phyloP scores from a whole-genome alignment of 2,797 vertebrate genomes.

The Hypotaenidia philippensis region DNA sequence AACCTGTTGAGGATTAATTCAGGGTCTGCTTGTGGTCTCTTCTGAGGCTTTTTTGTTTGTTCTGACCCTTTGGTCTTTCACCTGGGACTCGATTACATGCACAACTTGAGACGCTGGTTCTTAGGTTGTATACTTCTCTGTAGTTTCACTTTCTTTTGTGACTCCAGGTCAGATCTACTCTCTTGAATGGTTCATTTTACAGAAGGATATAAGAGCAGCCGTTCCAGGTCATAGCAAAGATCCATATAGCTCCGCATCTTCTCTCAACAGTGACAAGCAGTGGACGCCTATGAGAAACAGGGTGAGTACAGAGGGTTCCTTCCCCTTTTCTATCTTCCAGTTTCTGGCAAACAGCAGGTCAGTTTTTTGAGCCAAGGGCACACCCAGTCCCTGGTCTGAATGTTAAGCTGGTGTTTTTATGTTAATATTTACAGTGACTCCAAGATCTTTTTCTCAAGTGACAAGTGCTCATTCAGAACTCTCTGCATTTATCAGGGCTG shows the following conservation, averaged over 20 bases:
- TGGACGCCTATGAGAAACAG: neutral
- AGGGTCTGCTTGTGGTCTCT: neutral
- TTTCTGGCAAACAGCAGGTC: neutral
- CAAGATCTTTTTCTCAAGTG: neutral
- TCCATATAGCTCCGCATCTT: neutral
- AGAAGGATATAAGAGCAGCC: neutral
- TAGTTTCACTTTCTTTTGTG: constrained; percentile 51
- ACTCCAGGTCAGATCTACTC: neutral
- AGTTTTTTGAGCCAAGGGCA: constrained; percentile 27
- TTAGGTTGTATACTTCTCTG: neutral
- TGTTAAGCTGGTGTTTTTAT: neutral
- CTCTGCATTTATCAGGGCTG: neutral
- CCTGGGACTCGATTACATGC: neutral
- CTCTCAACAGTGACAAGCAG: neutral
- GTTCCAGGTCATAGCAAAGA: neutral
- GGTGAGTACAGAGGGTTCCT: constrained; percentile 27
- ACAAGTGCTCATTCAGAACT: neutral
- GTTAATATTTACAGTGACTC: neutral
- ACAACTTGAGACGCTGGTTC: neutral
- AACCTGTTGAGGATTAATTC: neutral
- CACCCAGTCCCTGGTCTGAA: constrained; percentile 11
- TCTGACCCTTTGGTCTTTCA: neutral
- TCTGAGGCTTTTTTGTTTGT: constrained; percentile 6
- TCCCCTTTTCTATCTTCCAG: constrained; percentile 1
- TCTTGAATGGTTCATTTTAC: neutral